A percentile compares a stretch with the other conserved stretches of the same genome.
Conservation (phyloP, 2,113 vertebrate species). For the Machaerirhynchus nigripectus region DNA sequence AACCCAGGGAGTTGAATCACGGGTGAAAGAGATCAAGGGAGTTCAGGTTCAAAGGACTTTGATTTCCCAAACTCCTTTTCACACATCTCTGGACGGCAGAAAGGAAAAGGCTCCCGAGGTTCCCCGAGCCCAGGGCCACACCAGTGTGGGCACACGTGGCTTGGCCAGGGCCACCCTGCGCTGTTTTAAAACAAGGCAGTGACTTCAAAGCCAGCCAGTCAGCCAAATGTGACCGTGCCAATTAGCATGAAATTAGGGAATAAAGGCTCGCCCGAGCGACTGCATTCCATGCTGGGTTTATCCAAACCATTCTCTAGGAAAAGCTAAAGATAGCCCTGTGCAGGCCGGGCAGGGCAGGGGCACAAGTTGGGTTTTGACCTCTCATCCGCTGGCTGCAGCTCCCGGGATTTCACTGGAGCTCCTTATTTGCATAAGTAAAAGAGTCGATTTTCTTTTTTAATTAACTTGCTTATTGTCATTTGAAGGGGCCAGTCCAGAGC, state of each 20-base stretch:
- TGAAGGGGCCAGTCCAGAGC: not conserved
- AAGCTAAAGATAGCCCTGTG: not conserved
- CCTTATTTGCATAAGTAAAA: not conserved
- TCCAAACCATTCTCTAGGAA: not conserved
- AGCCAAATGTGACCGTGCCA: not conserved
- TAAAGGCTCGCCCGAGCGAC: not conserved
- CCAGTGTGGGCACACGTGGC: not conserved
- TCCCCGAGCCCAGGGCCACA: not conserved
- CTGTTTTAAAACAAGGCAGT: not conserved
- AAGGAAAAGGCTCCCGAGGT: not conserved
- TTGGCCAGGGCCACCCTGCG: not conserved
- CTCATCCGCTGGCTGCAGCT: not conserved
- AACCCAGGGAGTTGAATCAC: not conserved
- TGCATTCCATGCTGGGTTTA: not conserved
- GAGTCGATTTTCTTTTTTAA: not conserved
- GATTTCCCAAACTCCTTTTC: not conserved
- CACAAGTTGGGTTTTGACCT: not conserved
- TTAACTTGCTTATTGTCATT: not conserved
- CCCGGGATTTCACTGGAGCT: not conserved
- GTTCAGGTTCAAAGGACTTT: not conserved
- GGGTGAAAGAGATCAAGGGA: not conserved
- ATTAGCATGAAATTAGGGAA: slow-evolving; percentile 26
- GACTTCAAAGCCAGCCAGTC: not conserved
- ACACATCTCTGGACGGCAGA: not conserved
- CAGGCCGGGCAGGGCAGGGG: not conserved